Percentiles rank a stretch among this genome's conserved stretches.
Conservation (phyloP, 1,140 invertebrate genomes). For the Zophobas atratus region DNA sequence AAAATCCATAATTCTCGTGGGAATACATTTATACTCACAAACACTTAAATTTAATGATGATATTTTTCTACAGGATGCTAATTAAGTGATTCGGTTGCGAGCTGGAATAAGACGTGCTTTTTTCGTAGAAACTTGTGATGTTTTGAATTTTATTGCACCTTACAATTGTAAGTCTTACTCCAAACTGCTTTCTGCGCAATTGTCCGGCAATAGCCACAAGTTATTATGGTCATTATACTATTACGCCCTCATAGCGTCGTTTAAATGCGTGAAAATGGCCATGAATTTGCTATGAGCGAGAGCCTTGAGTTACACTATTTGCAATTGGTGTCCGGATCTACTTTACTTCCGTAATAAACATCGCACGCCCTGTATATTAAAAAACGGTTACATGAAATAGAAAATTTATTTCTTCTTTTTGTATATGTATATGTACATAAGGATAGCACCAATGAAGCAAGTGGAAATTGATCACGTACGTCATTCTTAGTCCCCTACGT, state of each 20-base stretch:
- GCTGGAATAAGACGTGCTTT: constrained; percentile 41
- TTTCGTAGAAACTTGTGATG: constrained; percentile 35
- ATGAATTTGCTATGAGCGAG: constrained; percentile 62
- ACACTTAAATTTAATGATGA: constrained; percentile 43
- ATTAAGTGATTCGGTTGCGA: constrained; percentile 26
- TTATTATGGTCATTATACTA: constrained; percentile 66
- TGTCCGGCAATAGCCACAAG: constrained; percentile 63
- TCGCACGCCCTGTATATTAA: constrained; percentile 1
- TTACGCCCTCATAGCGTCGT: constrained; percentile 65
- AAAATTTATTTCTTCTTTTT: constrained; percentile 44
- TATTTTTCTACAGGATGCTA: constrained; percentile 8
- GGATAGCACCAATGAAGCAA: constrained; percentile 47
- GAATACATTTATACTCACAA: constrained; percentile 59
- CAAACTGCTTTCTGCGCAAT: constrained; percentile 61
- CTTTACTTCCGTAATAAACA: constrained; percentile 51
- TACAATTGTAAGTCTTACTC: constrained; percentile 59
- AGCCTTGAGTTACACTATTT: constrained; percentile 57
- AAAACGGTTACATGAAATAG: constrained; percentile 41
- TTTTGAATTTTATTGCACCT: constrained; percentile 54
- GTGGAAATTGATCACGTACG: constrained; percentile 8
- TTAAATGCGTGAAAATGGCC: constrained; percentile 65
- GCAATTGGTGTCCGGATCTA: constrained; percentile 51
- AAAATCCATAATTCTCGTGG: constrained; percentile 58
- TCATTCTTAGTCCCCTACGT: constrained; percentile 62
- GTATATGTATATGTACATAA: constrained; percentile 38